Base-by-base conservation (phyloP, 1,140 invertebrate species). In the Drosophila nigromelanica region DNA sequence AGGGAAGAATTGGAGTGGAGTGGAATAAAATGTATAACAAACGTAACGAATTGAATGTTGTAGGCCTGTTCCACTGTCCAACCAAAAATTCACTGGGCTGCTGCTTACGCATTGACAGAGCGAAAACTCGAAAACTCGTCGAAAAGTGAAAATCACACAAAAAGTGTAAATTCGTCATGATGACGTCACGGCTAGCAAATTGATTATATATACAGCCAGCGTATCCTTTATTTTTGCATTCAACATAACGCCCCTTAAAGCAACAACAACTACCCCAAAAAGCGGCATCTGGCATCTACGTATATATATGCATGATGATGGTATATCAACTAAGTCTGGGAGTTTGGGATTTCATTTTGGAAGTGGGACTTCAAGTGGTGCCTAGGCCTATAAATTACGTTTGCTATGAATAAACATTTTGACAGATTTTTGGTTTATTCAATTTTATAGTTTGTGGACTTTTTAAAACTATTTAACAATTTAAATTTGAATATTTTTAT, bases 151-250 rank as follows among this genome's bases (percentile, higher is more conserved):
- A 73, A 73, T 73, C 71, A 69, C 64, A 48, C 56, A 67, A 35
- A 78, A 37, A 66, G 51, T 73, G 56, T 67, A 42, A 73, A 81
- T 81, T 81, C 76, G 78, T 69, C 78, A 81, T 62, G 78, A 81
- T 81, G 78, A 81, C 78, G 76, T 81, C 78, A 81, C 68, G 78
- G 71, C 71, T 59, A 21, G 47, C 62, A 63, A 81, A 81, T 78
- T 74, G 71, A 81, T 81, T 81, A 78, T 55, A 56, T 50, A 75
- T 52, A 63, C 70, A 64, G 76, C 73, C 73, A 76, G 76, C 76
- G 76, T 78, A 73, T 76, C 76, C 73, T 73, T 69, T 73, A 59
- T 69, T 75, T 74, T 75, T 48, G 74, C 72, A 68, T 68, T 47
- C 10, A 40, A 61, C 64, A 24, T 24, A 68, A 69, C 55, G 64